Conservation (phyloP, 2,888 invertebrate genomes). For the Ceriagrion tenellum region DNA sequence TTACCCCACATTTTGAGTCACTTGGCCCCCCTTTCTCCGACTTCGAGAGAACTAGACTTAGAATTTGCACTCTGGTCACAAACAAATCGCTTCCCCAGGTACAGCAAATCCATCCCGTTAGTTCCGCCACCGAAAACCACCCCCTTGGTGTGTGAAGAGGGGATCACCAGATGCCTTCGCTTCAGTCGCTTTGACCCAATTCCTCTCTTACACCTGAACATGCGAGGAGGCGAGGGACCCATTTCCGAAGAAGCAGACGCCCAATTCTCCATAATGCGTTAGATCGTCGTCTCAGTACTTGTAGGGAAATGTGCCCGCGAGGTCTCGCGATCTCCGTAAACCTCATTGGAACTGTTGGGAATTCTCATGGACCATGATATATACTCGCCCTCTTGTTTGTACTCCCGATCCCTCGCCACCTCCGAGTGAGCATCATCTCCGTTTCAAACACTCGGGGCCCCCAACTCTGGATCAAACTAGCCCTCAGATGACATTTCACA, state of each 20-base stretch:
- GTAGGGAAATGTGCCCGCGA: background rate
- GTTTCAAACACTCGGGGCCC: background rate
- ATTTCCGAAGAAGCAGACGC: background rate
- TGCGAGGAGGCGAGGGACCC: background rate
- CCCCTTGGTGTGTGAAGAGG: no score
- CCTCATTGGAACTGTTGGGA: background rate
- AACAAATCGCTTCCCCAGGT: background rate
- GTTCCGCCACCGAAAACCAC: background rate
- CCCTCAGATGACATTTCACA: no score
- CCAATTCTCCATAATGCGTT: background rate
- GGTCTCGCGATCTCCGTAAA: background rate
- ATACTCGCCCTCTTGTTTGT: background rate
- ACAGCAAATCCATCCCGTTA: background rate
- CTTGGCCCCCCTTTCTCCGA: no score
- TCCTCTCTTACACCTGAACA: background rate
- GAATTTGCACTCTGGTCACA: background rate
- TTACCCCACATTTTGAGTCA: no score
- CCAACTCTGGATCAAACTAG: background rate
- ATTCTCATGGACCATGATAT: background rate
- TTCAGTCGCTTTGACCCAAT: background rate
- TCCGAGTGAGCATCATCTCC: no score
- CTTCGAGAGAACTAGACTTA: background rate
- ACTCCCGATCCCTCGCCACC: background rate
- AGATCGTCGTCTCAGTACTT: background rate
- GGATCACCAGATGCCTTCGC: background rate